phyloP scores from a whole-genome alignment of 2,113 vertebrate species.

The Rhinoderma darwinii region DNA sequence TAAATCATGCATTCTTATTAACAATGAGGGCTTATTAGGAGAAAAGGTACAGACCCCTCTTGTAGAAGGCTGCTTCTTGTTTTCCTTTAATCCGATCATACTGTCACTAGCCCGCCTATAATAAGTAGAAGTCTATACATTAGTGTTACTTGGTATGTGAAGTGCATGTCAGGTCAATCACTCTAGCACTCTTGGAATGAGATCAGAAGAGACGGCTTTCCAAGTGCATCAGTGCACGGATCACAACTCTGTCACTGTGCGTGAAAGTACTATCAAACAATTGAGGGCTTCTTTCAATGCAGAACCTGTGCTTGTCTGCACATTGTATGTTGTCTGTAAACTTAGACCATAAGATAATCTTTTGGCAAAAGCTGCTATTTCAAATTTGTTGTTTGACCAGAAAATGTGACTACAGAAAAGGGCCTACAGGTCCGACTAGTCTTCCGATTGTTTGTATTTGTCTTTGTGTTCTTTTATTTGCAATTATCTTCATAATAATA shows the following conservation, averaged over 20 bases:
- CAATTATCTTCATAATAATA: background rate
- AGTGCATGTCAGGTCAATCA: slow-evolving; percentile 47
- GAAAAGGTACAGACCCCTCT: background rate
- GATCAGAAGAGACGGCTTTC: slow-evolving; percentile 53
- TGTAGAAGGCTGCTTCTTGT: background rate
- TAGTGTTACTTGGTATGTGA: slow-evolving; percentile 27
- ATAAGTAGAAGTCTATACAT: slow-evolving; percentile 19
- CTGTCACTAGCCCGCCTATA: background rate
- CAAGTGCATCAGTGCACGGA: slow-evolving; percentile 41
- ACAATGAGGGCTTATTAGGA: background rate
- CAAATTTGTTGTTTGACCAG: background rate
- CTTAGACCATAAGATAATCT: background rate
- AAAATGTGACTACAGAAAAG: background rate
- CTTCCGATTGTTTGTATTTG: background rate
- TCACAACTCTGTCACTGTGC: slow-evolving; percentile 50
- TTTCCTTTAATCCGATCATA: background rate
- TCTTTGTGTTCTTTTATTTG: background rate
- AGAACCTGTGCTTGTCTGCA: background rate
- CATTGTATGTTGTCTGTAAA: background rate
- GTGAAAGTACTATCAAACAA: slow-evolving; percentile 35
- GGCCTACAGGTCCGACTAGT: background rate
- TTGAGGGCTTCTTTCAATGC: background rate
- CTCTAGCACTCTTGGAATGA: slow-evolving; percentile 29
- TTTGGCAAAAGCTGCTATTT: background rate
- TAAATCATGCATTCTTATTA: background rate